Conservation (phyloP, 1,140 invertebrate genomes). For the Papilio machaon region DNA sequence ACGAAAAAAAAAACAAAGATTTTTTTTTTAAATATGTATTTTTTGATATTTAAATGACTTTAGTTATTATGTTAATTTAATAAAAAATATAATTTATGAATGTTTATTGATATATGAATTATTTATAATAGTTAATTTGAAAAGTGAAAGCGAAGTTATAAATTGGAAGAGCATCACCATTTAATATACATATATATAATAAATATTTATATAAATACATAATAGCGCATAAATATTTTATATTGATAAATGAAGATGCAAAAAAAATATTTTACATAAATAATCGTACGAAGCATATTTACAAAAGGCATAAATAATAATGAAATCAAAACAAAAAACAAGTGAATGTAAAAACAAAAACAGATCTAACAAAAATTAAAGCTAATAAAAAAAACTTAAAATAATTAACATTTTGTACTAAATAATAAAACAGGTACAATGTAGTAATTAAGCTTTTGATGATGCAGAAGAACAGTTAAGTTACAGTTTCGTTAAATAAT, state of each 20-base stretch:
- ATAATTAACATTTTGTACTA: slow-evolving; percentile 68
- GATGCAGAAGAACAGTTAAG: slow-evolving; percentile 47
- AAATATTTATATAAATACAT: slow-evolving; percentile 44
- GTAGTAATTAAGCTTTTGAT: slow-evolving; percentile 52
- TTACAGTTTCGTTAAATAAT: slow-evolving; percentile 61
- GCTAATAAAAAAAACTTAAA: slow-evolving; percentile 58
- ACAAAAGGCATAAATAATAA: slow-evolving; percentile 65
- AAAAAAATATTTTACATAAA: slow-evolving; percentile 72
- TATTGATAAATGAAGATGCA: slow-evolving; percentile 60
- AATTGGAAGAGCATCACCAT: slow-evolving; percentile 53
- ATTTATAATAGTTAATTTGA: slow-evolving; percentile 31
- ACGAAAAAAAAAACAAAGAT: no score
- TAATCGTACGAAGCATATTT: slow-evolving; percentile 74
- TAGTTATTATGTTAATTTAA: slow-evolving; percentile 40
- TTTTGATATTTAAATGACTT: slow-evolving; percentile 43
- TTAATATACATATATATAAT: slow-evolving; percentile 42
- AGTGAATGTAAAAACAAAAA: not conserved
- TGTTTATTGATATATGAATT: slow-evolving; percentile 14
- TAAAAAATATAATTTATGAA: slow-evolving; percentile 35
- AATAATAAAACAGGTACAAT: slow-evolving; percentile 71
- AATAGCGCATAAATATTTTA: slow-evolving; percentile 46
- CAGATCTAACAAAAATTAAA: slow-evolving; percentile 55
- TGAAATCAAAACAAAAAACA: slow-evolving; percentile 32
- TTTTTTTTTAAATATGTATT: slow-evolving; percentile 41
- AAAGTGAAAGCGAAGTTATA: slow-evolving; percentile 39